Evolutionary conservation across 1,140 invertebrate species (phyloP).

Genomic region (Dendroctonus valens): DNA sequence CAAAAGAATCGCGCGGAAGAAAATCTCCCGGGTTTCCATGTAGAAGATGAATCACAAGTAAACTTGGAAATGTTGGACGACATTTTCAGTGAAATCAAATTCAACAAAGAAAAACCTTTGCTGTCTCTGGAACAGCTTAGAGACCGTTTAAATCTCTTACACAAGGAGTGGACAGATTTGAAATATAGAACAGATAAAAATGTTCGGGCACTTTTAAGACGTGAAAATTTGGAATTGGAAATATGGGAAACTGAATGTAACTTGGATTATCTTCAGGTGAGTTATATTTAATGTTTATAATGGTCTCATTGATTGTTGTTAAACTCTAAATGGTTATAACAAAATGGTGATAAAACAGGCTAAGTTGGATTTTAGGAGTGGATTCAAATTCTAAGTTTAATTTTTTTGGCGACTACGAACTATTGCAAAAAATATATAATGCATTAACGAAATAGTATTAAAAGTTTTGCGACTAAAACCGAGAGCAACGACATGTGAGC

Average conservation of each 20-base stretch:
- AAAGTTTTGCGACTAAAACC: too few species aligned
- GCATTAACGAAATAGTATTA: too few species aligned
- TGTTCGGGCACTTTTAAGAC: not conserved
- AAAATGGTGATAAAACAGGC: too few species aligned
- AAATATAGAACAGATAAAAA: not conserved
- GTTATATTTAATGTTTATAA: not conserved
- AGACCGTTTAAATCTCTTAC: conserved; percentile 6
- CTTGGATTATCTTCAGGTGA: conserved; percentile 19
- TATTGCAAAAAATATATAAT: too few species aligned
- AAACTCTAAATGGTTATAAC: too few species aligned
- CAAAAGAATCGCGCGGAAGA: too few species aligned
- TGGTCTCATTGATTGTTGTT: too few species aligned
- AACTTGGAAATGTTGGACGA: conserved; percentile 8
- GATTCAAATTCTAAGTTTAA: too few species aligned
- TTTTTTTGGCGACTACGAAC: too few species aligned
- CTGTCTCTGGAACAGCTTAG: conserved; percentile 3
- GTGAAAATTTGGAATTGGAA: conserved; percentile 5
- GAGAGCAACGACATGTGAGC: too few species aligned
- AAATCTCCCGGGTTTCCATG: too few species aligned
- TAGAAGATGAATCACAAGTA: not conserved
- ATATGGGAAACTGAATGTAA: conserved; percentile 22
- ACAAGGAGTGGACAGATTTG: conserved; percentile 3
- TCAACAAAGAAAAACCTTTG: not conserved
- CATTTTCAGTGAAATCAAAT: not conserved
- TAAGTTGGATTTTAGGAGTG: too few species aligned